These are phyloP conservation scores for Pitta sordida DNA, from an alignment of 2,113 vertebrate genomes.

Conservation along the genomic window DNA sequence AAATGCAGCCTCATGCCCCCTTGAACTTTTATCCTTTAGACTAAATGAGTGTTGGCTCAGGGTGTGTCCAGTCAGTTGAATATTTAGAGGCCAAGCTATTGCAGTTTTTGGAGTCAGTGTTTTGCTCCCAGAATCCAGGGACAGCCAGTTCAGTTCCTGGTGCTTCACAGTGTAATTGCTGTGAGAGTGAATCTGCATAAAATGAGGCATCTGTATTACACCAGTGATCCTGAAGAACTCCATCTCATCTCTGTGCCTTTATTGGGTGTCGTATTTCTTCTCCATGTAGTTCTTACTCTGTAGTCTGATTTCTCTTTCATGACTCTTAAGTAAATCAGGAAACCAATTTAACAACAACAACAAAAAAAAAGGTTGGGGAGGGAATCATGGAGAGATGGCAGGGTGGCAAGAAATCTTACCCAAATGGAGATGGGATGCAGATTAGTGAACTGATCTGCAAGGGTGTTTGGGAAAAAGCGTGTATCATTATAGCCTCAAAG, in stretches of 20 bases:
- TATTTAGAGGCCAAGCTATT: neutral
- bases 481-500: neutral
- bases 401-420: neutral
- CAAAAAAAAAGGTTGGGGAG: neutral
- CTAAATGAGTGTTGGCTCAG: neutral
- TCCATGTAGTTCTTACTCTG: neutral
- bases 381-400: neutral
- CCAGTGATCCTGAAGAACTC: neutral
- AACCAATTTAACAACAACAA: too few species aligned
- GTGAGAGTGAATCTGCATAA: accelerated
- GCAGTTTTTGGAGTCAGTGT: neutral
- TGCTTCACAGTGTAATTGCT: neutral
- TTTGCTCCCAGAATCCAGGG: neutral
- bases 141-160: neutral
- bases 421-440: neutral
- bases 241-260: neutral
- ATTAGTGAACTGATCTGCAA: neutral
- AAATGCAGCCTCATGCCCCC: neutral
- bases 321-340: neutral
- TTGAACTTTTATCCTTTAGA: neutral
- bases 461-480: neutral
- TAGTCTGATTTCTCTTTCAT: neutral
- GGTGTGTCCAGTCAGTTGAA: neutral
- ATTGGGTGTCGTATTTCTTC: neutral
- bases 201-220: neutral